Evolutionary conservation across 1,140 invertebrate species (phyloP), one percentile per base, ranked within the genome.

Genomic region (Dysdera silvatica): DNA sequence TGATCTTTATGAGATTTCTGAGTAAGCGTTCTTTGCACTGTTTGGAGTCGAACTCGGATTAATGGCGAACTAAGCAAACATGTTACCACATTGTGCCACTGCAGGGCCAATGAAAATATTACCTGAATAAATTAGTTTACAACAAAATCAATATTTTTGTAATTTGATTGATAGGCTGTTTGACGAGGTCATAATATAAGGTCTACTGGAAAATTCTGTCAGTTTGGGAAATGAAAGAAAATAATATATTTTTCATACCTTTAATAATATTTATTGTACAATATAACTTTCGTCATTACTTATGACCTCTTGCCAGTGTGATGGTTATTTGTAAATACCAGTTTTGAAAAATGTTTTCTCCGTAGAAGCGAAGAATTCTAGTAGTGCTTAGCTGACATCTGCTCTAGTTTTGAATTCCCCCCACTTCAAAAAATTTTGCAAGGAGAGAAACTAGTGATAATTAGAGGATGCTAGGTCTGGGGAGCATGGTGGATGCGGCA

Each of bases 401-500:
- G 68, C 51, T 31, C 37, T 12, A 61, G 43, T 54, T 45, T 58
- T 47, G 47, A 72, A 72, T 20, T 70, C 52, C 58, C 67, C 69
- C 4, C 49, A 67, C 4, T 40, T 29, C 12, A 72, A 37, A 23
- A 20, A 24, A 57, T 71, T 31, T 24, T 59, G 3, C 52, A 70
- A 16, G 24, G 31, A 4, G 16, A 35, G 14, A 49, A 76, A 76
- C 47, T 76, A 45, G 48, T 72, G 66, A 52, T 71, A 77, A 60
- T 74, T 71, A 43, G 66, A 70, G 20, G 75, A 70, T 18, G 75
- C 66, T 31, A 74, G 58, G 63, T 77, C 71, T 20, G 71, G 69
- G 54, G 47, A 67, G 59, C 73, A 79, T 53, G 75, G 74, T 69
- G 76, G 76, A 71, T 80, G 76, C 48, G 67, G 57, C 35, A 82